Percentiles rank a stretch among this genome's conserved stretches.
phyloP scores from a whole-genome alignment of 2,888 invertebrate species.

The Eilema depressum region DNA sequence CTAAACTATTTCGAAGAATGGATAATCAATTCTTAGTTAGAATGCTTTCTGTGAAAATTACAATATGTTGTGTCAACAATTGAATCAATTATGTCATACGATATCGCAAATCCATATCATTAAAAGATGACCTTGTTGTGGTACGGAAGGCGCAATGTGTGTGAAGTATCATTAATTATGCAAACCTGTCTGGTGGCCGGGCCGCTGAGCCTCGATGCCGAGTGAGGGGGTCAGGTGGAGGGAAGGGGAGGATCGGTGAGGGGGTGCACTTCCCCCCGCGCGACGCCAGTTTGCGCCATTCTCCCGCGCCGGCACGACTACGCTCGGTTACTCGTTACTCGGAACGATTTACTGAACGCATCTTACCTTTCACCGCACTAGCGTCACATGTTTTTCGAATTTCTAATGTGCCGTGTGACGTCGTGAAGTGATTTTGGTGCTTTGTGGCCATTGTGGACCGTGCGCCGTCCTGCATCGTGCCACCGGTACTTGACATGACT shows the following conservation, averaged over 20 bases:
- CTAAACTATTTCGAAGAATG: not conserved
- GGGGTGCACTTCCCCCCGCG: slow-evolving; percentile 64
- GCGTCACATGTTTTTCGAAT: slow-evolving; percentile 73
- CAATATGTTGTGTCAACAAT: slow-evolving; percentile 21
- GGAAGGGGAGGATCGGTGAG: slow-evolving; percentile 32
- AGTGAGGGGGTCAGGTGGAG: slow-evolving; percentile 49
- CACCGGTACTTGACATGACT: slow-evolving; percentile 76
- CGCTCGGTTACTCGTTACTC: slow-evolving; percentile 78
- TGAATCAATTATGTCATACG: slow-evolving; percentile 34
- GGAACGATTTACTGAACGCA: slow-evolving; percentile 79
- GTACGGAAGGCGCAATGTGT: slow-evolving; percentile 77
- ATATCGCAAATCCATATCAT: slow-evolving; percentile 54
- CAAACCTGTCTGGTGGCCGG: slow-evolving; percentile 80
- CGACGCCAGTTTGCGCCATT: slow-evolving; percentile 83
- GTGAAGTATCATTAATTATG: slow-evolving; percentile 83
- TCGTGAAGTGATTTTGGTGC: slow-evolving; percentile 84
- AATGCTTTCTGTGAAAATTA: slow-evolving; percentile 10
- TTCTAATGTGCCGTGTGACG: slow-evolving; percentile 75
- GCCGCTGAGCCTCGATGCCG: slow-evolving; percentile 54
- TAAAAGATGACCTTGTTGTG: slow-evolving; percentile 78
- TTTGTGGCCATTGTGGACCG: slow-evolving; percentile 78
- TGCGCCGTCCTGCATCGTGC: slow-evolving; percentile 61
- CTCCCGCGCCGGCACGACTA: slow-evolving; percentile 81
- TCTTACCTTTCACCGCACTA: slow-evolving; percentile 83
- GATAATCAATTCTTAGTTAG: not conserved